Base-by-base conservation (phyloP, 2,888 invertebrate genomes). In the Lasioglossum leucozonium region DNA sequence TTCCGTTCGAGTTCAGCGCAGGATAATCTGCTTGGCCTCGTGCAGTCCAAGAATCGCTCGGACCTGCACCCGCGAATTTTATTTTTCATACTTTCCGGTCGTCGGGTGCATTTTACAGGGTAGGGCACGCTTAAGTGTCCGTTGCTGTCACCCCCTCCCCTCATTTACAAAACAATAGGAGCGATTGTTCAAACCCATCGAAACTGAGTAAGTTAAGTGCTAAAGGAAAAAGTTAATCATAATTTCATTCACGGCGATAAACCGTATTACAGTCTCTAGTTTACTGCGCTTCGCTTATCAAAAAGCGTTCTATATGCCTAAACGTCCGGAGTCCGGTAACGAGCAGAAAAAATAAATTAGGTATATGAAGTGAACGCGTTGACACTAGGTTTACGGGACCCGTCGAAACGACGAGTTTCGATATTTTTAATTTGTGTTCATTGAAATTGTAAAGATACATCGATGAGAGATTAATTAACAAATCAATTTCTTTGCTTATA, bases 1-100 rank as follows among this genome's bases (percentile, higher is more conserved):
- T 67, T 58, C 77, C 75, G 62, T 40, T 18, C 69, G 71, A 72
- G 62, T 74, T 73, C 67, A 69, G 75, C 30, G 55, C 34, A 58
- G 18, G 79, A 74, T 40, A 77, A 79, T 58, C 34, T 55, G 51
- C 51, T 51, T 55, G 55, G 37, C 72, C 47, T 51, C 55, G 55
- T 4, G 40, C 40, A n/a, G 42, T 42, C 40, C 26, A 71, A 71
- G 42, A 42, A 69, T n/a, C 4, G 26, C 40, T 11, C 30, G 65
- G 65, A 22, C 18, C 65, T 58, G 58, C 58, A 26, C 26, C 13
- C 13, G 26, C 58, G 26, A 26, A 26, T 58, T 58, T 26, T 13
- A 26, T 58, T 26, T 58, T 58, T 11, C 1, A 13, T 1, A 26
- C 13, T 26, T 26, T 0, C 1, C 11, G 11, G 8, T 26, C 58